phyloP scores from a whole-genome alignment of 2,113 vertebrate species.

The Microtus richardsoni region DNA sequence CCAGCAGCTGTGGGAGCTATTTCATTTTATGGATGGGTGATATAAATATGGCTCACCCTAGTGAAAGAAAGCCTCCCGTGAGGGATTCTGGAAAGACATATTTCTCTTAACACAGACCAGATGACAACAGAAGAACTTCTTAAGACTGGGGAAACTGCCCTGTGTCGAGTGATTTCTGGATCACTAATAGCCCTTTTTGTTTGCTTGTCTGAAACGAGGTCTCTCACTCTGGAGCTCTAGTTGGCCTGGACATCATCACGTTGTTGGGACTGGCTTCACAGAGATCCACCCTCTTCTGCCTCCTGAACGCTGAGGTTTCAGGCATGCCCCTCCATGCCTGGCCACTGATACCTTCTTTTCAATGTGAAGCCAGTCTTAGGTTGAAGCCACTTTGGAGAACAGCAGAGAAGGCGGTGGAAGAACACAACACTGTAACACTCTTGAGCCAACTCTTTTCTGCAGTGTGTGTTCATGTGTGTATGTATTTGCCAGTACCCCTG shows the following conservation, averaged over 20 bases:
- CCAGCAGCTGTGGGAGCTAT: not conserved
- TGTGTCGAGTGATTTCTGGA: not conserved
- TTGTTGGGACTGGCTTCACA: not conserved
- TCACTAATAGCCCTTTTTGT: not conserved
- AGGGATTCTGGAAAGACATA: conserved; percentile 2
- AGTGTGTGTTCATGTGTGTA: not conserved
- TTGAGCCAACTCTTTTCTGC: not conserved
- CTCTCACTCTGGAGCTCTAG: not conserved
- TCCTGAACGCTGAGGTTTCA: not conserved
- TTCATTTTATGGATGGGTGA: not conserved
- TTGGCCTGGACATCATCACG: not conserved
- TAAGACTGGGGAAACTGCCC: not conserved
- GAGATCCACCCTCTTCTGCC: not conserved
- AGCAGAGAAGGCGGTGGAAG: not conserved
- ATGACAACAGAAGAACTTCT: not conserved
- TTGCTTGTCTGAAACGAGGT: not conserved
- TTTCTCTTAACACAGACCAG: not conserved
- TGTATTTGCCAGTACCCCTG: not conserved
- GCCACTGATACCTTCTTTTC: not conserved
- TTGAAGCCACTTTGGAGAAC: not conserved
- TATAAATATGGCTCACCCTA: not conserved
- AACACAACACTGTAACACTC: not conserved
- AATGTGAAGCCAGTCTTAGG: not conserved
- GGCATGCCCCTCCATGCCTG: not conserved
- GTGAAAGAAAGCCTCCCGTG: not conserved